phyloP scores from a whole-genome alignment of 2,888 invertebrate genomes.

The Nebria brevicollis region DNA sequence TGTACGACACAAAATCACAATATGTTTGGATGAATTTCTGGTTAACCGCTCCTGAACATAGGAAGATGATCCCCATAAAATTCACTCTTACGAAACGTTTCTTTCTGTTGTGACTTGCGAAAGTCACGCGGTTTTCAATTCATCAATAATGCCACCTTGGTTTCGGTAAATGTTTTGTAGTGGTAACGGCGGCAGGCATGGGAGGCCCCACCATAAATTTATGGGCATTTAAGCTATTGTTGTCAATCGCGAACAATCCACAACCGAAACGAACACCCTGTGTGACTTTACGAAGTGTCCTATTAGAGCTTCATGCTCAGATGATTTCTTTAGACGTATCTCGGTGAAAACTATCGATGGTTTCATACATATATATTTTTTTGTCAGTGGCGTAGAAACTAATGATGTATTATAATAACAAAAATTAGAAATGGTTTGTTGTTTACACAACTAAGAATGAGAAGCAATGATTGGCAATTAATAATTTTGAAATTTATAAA shows the following conservation, averaged over 20 bases:
- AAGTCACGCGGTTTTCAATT: slow-evolving; percentile 32
- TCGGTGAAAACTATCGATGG: slow-evolving; percentile 5
- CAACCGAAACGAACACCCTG: slow-evolving; percentile 25
- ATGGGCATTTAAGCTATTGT: slow-evolving; percentile 34
- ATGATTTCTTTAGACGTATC: slow-evolving; percentile 23
- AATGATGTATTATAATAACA: background rate
- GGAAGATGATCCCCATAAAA: slow-evolving; percentile 19
- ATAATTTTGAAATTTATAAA: too few relatives aligned
- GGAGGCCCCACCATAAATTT: slow-evolving; percentile 18
- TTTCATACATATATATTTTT: slow-evolving; percentile 11
- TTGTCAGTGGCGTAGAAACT: slow-evolving; percentile 21
- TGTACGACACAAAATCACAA: slow-evolving; percentile 30
- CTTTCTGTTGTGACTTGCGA: slow-evolving; percentile 37
- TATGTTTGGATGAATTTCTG: background rate
- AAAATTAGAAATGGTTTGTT: too few relatives aligned
- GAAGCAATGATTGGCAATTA: too few relatives aligned
- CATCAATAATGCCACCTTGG: slow-evolving; percentile 16
- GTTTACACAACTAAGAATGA: too few relatives aligned
- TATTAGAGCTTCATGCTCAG: slow-evolving; percentile 36
- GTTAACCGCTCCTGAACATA: slow-evolving; percentile 8
- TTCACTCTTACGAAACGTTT: background rate
- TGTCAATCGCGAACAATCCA: slow-evolving; percentile 22
- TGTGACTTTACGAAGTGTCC: slow-evolving; percentile 20
- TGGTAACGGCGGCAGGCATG: too few relatives aligned
- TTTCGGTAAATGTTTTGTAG: background rate